Conservation (phyloP, 2,888 invertebrate genomes). For the Thereva unica region DNA sequence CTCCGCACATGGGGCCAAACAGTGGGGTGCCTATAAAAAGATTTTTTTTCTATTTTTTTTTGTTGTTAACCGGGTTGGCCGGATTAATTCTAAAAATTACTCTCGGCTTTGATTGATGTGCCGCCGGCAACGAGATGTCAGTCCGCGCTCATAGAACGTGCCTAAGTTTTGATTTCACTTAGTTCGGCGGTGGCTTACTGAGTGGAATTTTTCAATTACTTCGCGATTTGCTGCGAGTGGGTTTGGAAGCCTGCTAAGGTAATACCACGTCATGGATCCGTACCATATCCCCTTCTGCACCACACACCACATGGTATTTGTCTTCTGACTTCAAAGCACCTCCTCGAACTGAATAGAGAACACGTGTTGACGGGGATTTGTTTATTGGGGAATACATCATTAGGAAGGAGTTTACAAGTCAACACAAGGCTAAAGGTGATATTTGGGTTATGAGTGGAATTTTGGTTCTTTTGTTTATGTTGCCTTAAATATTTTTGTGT, state of each 20-base stretch:
- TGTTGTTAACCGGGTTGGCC: not conserved
- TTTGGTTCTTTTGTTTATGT: no score
- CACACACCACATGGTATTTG: not conserved
- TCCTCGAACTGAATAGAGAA: conserved; percentile 21
- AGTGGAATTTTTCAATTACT: conserved; percentile 30
- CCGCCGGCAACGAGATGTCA: conserved; percentile 13
- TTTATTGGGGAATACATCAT: not conserved
- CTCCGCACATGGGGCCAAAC: no score
- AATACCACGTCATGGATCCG: conserved; percentile 7
- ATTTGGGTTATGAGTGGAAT: no score
- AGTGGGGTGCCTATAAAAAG: not conserved
- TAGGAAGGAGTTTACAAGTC: no score
- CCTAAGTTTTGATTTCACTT: conserved; percentile 31
- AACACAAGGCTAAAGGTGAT: no score
- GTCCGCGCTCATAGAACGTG: conserved; percentile 27
- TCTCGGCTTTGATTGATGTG: conserved; percentile 27
- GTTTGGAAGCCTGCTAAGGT: no score
- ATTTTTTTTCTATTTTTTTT: no score
- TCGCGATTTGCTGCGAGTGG: conserved; percentile 18
- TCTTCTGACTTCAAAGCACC: conserved; percentile 27
- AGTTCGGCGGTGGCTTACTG: not conserved
- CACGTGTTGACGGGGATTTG: conserved; percentile 23
- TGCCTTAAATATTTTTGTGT: no score
- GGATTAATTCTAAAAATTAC: conserved; percentile 30
- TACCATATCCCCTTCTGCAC: not conserved